Evolutionary conservation across 1,140 invertebrate species (phyloP), one percentile per base, ranked within the genome.

Genomic region (Ylistrum balloti): DNA sequence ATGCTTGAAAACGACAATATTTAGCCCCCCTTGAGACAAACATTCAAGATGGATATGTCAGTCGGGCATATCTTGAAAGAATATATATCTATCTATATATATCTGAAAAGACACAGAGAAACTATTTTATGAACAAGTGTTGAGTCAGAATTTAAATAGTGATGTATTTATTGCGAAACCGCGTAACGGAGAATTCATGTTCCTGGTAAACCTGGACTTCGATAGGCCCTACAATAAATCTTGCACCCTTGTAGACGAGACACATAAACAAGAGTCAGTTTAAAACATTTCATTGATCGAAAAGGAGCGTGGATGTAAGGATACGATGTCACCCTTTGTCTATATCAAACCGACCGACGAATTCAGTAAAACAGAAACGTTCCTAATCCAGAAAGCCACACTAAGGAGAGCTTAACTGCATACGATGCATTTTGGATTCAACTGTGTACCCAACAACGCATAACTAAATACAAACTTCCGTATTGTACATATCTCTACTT

Each of bases 191-290:
- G 56, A 74, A 7, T 5, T 74, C 22, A 28, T 11, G 22, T 74
- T 0, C 3, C 56, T n/a, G 22, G 56, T 28, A 28, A 28, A 74
- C n/a, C 56, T 5, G 56, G 56, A 74, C 56, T 28, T n/a, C 56
- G 22, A 22, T 11, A n/a, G 56, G 28, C 56, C 56, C n/a, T n/a
- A 28, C n/a, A 74, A 74, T 74, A 74, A 74, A 74, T 74, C 1
- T 74, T 74, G n/a, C 56, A 74, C 56, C 56, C 56, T 74, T 28
- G 56, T 28, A n/a, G 56, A 74, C 56, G 56, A 74, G 56, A 74
- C 56, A 28, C 56, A 74, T 74, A 74, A 74, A 74, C 56, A 74
- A 74, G 56, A 74, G 56, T 28, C 9, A 74, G 22, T n/a, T 28
- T 74, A 28, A 74, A 74, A n/a, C 56, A 74, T 74, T n/a, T 28